phyloP scores from a whole-genome alignment of 2,888 invertebrate species.

The Colostygia pectinataria region DNA sequence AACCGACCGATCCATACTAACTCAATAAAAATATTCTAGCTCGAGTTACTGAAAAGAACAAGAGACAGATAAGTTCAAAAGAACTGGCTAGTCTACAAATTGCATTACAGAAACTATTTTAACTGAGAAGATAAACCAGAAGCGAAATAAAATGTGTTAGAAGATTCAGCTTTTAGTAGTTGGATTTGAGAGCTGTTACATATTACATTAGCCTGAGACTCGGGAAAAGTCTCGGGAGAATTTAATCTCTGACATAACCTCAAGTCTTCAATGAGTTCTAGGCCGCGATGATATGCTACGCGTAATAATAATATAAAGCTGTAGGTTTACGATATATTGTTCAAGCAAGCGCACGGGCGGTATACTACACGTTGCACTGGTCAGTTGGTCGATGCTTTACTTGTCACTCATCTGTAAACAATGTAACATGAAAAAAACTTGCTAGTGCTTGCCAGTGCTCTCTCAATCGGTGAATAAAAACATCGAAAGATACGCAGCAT shows the following conservation, averaged over 20 bases:
- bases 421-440: too few species aligned
- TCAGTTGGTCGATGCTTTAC: too few species aligned
- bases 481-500: too few species aligned
- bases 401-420: too few species aligned
- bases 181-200: slow-evolving; percentile 54
- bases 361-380: too few species aligned
- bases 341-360: too few species aligned
- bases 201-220: slow-evolving; percentile 63
- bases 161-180: slow-evolving; percentile 30
- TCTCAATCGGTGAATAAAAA: too few species aligned
- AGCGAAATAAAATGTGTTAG: slow-evolving; percentile 24
- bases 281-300: neutral
- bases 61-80: neutral
- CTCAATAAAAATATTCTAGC: too few species aligned
- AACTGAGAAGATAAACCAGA: slow-evolving; percentile 12
- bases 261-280: neutral
- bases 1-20: too few species aligned
- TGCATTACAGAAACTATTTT: slow-evolving; percentile 17
- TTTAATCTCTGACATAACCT: slow-evolving; percentile 54
- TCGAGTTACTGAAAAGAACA: too few species aligned
- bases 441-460: too few species aligned
- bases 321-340: too few species aligned
- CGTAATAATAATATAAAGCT: neutral
- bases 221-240: slow-evolving; percentile 45
- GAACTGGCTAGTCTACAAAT: slow-evolving; percentile 1